Evolutionary conservation across 1,140 invertebrate species (phyloP).

Genomic region (Subanguina moxae): DNA sequence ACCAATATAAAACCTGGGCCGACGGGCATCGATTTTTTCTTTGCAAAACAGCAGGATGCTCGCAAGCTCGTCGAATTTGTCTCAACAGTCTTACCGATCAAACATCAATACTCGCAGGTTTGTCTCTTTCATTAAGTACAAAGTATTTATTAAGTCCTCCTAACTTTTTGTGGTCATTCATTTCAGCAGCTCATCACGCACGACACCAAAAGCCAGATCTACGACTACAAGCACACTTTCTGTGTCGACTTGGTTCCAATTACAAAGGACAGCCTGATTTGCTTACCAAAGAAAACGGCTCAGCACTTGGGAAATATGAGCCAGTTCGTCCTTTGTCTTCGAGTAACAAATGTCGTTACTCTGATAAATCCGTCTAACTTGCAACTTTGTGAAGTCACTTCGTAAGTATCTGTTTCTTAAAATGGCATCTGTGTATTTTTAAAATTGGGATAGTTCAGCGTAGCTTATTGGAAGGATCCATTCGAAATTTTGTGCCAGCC

Average conservation of each 20-base stretch:
- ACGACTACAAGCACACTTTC: slow-evolving; percentile 83
- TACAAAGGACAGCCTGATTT: slow-evolving; percentile 90
- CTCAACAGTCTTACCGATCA: slow-evolving; percentile 73
- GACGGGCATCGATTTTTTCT: slow-evolving; percentile 94
- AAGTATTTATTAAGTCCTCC: slow-evolving; percentile 41
- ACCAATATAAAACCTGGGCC: slow-evolving; percentile 86
- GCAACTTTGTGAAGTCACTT: slow-evolving; percentile 69
- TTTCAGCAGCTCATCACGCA: slow-evolving; percentile 92
- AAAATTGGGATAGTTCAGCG: too few relatives aligned
- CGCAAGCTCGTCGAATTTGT: slow-evolving; percentile 94
- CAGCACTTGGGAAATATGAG: slow-evolving; percentile 85
- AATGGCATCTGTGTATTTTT: too few relatives aligned
- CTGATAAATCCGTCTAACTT: slow-evolving; percentile 86
- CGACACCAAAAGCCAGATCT: slow-evolving; percentile 82
- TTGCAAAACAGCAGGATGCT: slow-evolving; percentile 79
- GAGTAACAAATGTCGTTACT: slow-evolving; percentile 82
- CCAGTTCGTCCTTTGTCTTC: slow-evolving; percentile 79
- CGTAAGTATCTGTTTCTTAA: slow-evolving; percentile 35
- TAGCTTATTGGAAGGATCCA: slow-evolving; percentile 77
- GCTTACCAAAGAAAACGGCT: slow-evolving; percentile 79
- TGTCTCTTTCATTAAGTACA: slow-evolving; percentile 45
- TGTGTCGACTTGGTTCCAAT: slow-evolving; percentile 92
- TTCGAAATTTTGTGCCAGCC: slow-evolving; percentile 81
- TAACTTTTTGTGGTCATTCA: slow-evolving; percentile 67
- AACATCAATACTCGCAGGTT: slow-evolving; percentile 58